A percentile compares a stretch with the other conserved stretches of the same genome.
These are phyloP conservation scores for Tyrannus savana DNA, from an alignment of 2,113 vertebrate species.

Conservation along the genomic window DNA sequence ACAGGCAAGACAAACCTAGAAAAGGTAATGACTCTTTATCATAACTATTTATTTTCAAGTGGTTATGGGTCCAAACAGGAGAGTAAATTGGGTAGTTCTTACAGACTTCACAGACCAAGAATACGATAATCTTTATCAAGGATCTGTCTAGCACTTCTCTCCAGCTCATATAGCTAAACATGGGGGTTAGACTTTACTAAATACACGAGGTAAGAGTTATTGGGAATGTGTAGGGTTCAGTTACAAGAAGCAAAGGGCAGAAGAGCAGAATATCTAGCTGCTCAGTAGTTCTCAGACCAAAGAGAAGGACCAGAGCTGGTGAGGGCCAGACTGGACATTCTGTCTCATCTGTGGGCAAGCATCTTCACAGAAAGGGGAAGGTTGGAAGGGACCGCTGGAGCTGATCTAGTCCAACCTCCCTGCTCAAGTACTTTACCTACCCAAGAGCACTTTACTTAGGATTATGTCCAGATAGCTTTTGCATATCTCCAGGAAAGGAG, in stretches of 20 bases:
- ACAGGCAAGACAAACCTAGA: not conserved
- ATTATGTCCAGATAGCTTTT: not conserved
- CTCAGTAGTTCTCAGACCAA: not conserved
- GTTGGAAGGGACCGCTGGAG: not conserved
- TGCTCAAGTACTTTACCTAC: not conserved
- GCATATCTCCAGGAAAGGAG: not conserved
- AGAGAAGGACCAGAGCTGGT: not conserved
- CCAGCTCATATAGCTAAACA: not conserved
- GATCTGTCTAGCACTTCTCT: not conserved
- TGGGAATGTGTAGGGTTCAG: not conserved
- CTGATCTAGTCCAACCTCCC: not conserved
- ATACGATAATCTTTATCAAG: accelerated
- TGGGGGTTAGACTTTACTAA: not conserved
- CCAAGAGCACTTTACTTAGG: not conserved
- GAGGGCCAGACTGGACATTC: not conserved
- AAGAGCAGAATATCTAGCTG: not conserved
- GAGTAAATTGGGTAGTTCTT: not conserved
- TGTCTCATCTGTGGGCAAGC: not conserved
- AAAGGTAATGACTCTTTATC: not conserved
- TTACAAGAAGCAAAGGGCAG: not conserved
- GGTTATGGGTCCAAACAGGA: not conserved
- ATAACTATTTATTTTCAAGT: not conserved
- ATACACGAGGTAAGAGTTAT: not conserved
- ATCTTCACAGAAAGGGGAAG: not conserved
- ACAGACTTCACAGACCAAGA: not conserved